A percentile compares a stretch with the other conserved stretches of the same genome.
phyloP scores from a whole-genome alignment of 2,888 invertebrate species.

The Hirtodrosophila duncani region DNA sequence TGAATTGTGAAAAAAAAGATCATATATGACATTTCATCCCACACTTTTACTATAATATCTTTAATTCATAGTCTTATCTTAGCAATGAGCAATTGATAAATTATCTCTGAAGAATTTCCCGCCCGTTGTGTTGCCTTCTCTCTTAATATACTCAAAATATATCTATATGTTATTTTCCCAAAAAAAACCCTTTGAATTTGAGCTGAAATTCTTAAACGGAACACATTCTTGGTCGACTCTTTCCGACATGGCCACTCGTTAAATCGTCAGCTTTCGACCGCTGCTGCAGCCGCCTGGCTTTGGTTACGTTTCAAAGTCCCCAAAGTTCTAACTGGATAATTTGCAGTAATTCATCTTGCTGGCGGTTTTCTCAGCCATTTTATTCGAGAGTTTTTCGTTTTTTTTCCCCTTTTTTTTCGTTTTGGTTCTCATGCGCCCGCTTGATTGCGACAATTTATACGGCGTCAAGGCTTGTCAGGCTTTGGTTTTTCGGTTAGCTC shows the following conservation, averaged over 20 bases:
- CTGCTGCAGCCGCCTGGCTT: slow-evolving; percentile 5
- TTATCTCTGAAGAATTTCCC: too few species aligned
- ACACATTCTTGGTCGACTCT: too few species aligned
- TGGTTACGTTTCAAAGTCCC: slow-evolving; percentile 38
- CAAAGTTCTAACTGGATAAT: slow-evolving; percentile 69
- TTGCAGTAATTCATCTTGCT: slow-evolving; percentile 72
- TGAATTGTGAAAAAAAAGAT: too few species aligned
- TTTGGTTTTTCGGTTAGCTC: slow-evolving; percentile 38
- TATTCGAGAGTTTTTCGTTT: slow-evolving; percentile 9
- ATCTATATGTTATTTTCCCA: too few species aligned
- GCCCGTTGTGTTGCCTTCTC: too few species aligned
- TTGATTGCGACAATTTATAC: slow-evolving; percentile 72
- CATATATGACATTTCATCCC: too few species aligned
- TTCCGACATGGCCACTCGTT: slow-evolving; percentile 7
- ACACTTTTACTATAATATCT: too few species aligned
- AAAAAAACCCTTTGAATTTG: too few species aligned
- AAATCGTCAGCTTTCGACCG: slow-evolving; percentile 28
- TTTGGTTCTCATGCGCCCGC: slow-evolving; percentile 34
- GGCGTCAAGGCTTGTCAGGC: slow-evolving; percentile 44
- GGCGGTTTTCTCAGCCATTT: slow-evolving; percentile 36
- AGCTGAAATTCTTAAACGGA: too few species aligned
- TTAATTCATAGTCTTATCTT: too few species aligned
- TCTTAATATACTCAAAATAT: too few species aligned
- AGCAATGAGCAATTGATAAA: too few species aligned
- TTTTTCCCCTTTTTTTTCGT: not conserved